Percentiles rank a stretch among this genome's conserved stretches.
Conservation (phyloP, 2,113 vertebrate genomes). For the Mugil cephalus region DNA sequence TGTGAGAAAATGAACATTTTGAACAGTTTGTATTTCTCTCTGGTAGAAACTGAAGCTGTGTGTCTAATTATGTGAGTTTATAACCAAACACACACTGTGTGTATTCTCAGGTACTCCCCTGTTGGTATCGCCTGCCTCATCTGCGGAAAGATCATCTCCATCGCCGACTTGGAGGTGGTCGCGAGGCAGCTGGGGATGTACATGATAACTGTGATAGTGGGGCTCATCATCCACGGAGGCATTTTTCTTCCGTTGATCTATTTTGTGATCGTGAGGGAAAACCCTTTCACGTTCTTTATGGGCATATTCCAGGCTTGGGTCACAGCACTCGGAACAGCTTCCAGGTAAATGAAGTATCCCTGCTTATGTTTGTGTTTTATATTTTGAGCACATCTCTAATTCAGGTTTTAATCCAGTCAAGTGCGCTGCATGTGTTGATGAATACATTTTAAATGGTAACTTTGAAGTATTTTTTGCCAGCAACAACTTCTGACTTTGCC, state of each 20-base stretch:
- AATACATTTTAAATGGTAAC: constrained; percentile 2
- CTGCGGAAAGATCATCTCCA: constrained; percentile 99
- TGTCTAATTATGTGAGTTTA: too few species aligned
- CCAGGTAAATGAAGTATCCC: constrained; percentile 86
- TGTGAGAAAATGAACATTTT: too few species aligned
- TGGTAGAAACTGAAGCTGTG: too few species aligned
- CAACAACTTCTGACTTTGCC: constrained; percentile 11
- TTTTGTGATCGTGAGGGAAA: constrained; percentile 94
- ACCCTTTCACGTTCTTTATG: constrained; percentile 95
- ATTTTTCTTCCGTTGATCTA: constrained; percentile 97
- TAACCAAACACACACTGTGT: background rate
- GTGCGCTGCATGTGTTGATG: too few species aligned
- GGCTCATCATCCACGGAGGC: constrained; percentile 96
- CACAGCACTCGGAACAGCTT: constrained; percentile 97
- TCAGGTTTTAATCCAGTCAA: background rate
- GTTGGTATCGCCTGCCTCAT: constrained; percentile 97
- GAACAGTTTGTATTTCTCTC: too few species aligned
- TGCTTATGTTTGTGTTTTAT: background rate
- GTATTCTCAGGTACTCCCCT: constrained; percentile 92
- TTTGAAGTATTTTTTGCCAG: background rate
- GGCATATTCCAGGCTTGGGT: constrained; percentile 99
- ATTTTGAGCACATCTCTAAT: background rate
- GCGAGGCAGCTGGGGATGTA: constrained; percentile 98
- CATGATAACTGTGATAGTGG: constrained; percentile 97
- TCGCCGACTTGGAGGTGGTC: constrained; percentile 95